phyloP scores from a whole-genome alignment of 1,140 invertebrate species.

The Drosophila cardini region DNA sequence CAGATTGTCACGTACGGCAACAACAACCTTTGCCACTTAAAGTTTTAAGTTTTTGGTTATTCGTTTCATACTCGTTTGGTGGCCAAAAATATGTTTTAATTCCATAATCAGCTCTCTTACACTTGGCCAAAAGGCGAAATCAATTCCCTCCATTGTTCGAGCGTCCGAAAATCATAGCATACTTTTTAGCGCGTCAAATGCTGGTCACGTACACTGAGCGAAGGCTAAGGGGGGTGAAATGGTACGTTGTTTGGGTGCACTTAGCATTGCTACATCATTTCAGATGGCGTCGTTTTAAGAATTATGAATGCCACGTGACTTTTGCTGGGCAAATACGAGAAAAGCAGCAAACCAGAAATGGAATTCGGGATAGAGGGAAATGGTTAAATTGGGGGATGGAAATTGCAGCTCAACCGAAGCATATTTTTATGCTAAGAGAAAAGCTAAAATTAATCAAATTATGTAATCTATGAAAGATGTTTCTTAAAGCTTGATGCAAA shows the following conservation, averaged over 20 bases:
- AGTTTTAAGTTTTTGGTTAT: conserved; percentile 65
- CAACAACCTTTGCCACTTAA: conserved; percentile 80
- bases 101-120: conserved; percentile 73
- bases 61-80: too few relatives aligned
- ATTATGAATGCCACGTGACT: conserved; percentile 85
- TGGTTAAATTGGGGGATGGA: neutral
- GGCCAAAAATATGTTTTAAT: conserved; percentile 77
- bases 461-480: neutral
- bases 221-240: neutral
- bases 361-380: too few relatives aligned
- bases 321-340: conserved; percentile 68
- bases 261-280: conserved; percentile 82
- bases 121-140: conserved; percentile 64
- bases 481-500: neutral
- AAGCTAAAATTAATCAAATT: conserved; percentile 24
- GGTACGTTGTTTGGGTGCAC: conserved; percentile 66
- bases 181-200: conserved; percentile 63
- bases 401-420: conserved; percentile 42
- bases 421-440: conserved; percentile 27
- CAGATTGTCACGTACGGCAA: conserved; percentile 74
- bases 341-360: neutral
- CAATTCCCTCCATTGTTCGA: conserved; percentile 72
- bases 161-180: conserved; percentile 53
- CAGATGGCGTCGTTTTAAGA: conserved; percentile 83
- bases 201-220: conserved; percentile 63